Evolutionary conservation across 2,888 invertebrate genomes (phyloP), one percentile per base, ranked within the genome.

Genomic region (Stenurella melanura): DNA sequence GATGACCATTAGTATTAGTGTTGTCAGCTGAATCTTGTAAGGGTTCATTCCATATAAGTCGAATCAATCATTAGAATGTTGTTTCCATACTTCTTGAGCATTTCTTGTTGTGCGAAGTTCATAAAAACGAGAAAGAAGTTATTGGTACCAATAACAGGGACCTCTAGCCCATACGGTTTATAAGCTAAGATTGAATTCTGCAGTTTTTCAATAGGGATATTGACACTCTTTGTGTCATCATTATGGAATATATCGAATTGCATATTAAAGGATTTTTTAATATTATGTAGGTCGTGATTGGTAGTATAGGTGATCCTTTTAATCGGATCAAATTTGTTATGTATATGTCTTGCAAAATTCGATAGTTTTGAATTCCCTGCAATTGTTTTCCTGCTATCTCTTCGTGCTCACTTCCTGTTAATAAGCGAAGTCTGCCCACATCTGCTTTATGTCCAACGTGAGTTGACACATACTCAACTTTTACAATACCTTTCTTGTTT

Each of bases 21-120:
- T 50, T 17, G 50, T 34, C 11, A 67, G 38, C 18, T 42, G 38
- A 54, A 67, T 67, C 10, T 67, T 67, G 67, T 67, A 67, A 10
- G 67, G 42, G 38, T 67, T 67, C 7, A 42, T 67, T 12, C 67
- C 67, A 17, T 67, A 42, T n/a, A n/a, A 7, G 67, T 67, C 11
- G 67, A 67, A 67, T 67, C 67, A 50, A 67, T 67, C 67, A 67
- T 67, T 10, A 67, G 7, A 42, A 67, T 67, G 18, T 67, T 42
- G 12, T 42, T 42, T 42, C 42, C 42, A 42, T 42, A 42, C 18
- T 64, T 64, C 9, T 7, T 19, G 11, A 64, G 64, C 64, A 64
- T 7, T 30, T 64, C 34, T 64, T 18, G 9, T n/a, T 64, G 64
- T 10, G 64, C 26, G n/a, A 19, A 19, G 18, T 64, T 64, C 64